Evolutionary conservation across 1,140 invertebrate genomes (phyloP), one percentile per base, ranked within the genome.

Genomic region (Drosophila setifemur): DNA sequence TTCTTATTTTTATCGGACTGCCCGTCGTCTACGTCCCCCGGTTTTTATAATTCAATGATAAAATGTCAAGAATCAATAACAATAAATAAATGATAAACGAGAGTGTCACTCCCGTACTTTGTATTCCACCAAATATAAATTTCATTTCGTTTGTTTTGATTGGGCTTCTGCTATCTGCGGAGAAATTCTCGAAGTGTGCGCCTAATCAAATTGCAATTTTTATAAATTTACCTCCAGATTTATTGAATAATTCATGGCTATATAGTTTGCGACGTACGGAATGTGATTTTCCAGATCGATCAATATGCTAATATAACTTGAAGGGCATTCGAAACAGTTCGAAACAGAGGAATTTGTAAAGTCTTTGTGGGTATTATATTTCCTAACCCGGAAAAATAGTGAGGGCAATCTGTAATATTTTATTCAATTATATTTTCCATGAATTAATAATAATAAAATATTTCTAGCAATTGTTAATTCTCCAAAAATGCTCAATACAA

Each of bases 51-150:
- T 86, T 85, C 79, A 85, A 85, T 85, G 79, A 85, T 86, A 86
- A 86, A 85, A 85, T 85, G 79, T 85, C 79, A 85, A 85, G 86
- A 85, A 85, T 85, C 81, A 85, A 79, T 85, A 85, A 86, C 74
- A 86, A 85, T 85, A 85, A 85, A 85, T 85, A 85, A 86, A 82
- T 73, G 76, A 82, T 81, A 81, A 81, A 85, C 75, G 81, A 85
- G 73, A 78, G 70, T 71, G 63, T 64, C 35, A 76, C 53, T 61
- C 49, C 48, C 63, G 73, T 78, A 85, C 79, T 85, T 85, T 85
- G 79, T 79, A 85, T 83, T 72, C 68, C 54, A 39, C 23, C 53
- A 66, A 71, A 61, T 44, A 44, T 35, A 52, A 72, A 47, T 64
- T 40, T 40, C 44, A 43, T 42, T 66, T 26, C 33, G 35, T 37